Percentiles rank a stretch among this genome's conserved stretches.
Conservation (phyloP, 2,113 vertebrate species). For the Neotoma lepida region DNA sequence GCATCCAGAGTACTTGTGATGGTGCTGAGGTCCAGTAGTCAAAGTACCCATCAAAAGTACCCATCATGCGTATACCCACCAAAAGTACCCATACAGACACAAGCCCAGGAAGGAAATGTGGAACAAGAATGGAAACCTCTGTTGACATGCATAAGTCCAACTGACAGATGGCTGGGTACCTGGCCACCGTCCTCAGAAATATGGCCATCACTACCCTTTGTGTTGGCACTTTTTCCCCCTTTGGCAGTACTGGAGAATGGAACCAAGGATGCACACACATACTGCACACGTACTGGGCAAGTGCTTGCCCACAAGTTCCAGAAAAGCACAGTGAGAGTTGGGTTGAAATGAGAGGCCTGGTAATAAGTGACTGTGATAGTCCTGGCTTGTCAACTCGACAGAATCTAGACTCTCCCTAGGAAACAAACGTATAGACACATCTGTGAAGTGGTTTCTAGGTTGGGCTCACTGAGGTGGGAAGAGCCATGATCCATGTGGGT, state of each 20-base stretch:
- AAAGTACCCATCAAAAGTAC: background rate
- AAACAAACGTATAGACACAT: no score
- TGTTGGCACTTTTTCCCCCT: background rate
- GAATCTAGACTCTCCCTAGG: background rate
- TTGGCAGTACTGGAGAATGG: background rate
- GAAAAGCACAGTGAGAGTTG: background rate
- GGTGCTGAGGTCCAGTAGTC: background rate
- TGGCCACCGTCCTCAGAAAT: rapidly evolving
- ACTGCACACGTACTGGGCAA: background rate
- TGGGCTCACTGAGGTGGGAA: background rate
- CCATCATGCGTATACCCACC: background rate
- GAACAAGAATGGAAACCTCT: rapidly evolving
- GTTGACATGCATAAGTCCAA: background rate
- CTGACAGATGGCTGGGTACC: background rate
- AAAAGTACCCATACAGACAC: background rate
- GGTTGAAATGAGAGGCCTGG: background rate
- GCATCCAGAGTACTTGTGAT: background rate
- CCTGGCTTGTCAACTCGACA: background rate
- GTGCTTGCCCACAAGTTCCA: background rate
- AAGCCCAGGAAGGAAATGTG: background rate
- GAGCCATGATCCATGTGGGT: background rate
- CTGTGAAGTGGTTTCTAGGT: background rate
- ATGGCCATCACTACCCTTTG: background rate
- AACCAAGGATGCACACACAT: background rate
- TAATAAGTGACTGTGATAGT: background rate